Evolutionary conservation across 2,888 invertebrate species (phyloP), one percentile per base, ranked within the genome.

Genomic region (Campoplex nolae): DNA sequence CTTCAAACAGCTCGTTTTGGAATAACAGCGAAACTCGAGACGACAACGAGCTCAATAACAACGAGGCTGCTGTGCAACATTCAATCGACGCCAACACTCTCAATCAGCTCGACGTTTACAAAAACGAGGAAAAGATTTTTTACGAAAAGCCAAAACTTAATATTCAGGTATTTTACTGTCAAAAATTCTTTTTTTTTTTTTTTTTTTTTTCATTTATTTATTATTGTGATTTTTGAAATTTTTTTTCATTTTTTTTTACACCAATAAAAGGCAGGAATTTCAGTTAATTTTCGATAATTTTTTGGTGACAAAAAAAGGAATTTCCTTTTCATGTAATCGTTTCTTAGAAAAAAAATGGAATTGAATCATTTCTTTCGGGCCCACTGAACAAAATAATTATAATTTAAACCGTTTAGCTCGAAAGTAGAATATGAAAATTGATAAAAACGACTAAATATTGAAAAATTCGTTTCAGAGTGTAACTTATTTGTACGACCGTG

Each of bases 131-230:
- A 89, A 96, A 96, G 91, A 95, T 95, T 62, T 96, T 96, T 90
- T 95, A 96, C 91, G 95, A 96, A 89, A 96, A 96, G 88, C 95
- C 95, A 0, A 95, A 95, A 83, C 95, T 96, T 88, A 95, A 95
- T 91, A 95, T 96, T 85, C 94, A 95, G 89, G 93, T 94, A 48
- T 16, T 62, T 62, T 51, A 23, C 23, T 23, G 23, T 23, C 23
- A 23, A 23, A 23, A 23, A 23, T 23, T 23, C 16, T 48, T 48
- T 11, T 48, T 16, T 16, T 16, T 48, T 9, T 4, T 9, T 4
- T 18, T 45, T 67, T 13, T 48, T 95, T 95, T 95, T 95, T 91
- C 95, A 51, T 95, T 65, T 77, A 42, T 28, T 58, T n/a, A 23
- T 23, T 23, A 23, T 23, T 23, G 8, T 7, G 42, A 9, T 67